Percentiles rank a stretch among this genome's conserved stretches.
These are phyloP conservation scores for Petrocephalus schoutedeni DNA, from an alignment of 2,797 vertebrate species.

Conservation along the genomic window DNA sequence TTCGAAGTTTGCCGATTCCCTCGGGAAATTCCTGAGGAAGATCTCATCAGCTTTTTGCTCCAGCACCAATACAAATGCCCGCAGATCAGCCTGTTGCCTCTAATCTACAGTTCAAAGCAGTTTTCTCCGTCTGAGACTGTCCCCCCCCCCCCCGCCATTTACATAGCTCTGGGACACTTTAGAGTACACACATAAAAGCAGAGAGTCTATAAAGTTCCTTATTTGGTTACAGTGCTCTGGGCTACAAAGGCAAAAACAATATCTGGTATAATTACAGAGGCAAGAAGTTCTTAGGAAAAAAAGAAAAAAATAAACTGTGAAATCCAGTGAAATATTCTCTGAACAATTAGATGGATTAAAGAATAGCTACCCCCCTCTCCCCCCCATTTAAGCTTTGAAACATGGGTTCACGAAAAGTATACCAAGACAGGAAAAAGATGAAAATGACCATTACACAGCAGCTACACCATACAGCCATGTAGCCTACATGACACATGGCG, in stretches of 20 bases:
- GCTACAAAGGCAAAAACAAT: background rate
- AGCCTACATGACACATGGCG: background rate
- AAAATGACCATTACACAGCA: background rate
- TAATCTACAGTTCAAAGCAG: slow-evolving; percentile 26
- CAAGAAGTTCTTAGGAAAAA: background rate
- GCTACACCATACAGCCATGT: background rate
- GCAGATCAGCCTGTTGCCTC: slow-evolving; percentile 15
- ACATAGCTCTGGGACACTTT: slow-evolving; percentile 7
- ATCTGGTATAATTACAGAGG: slow-evolving; percentile 6
- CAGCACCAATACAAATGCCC: slow-evolving; percentile 21
- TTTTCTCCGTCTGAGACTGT: background rate
- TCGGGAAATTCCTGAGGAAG: slow-evolving; percentile 5
- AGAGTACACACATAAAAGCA: slow-evolving; percentile 5
- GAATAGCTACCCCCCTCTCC: background rate
- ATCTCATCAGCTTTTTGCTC: background rate
- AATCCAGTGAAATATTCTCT: background rate
- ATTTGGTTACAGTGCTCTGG: slow-evolving; percentile 3
- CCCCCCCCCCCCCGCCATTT: background rate
- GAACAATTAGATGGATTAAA: background rate
- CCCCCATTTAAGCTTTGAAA: background rate
- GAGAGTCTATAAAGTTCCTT: background rate
- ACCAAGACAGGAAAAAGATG: background rate
- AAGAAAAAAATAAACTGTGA: background rate
- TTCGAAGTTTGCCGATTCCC: background rate
- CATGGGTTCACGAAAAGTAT: background rate